Evolutionary conservation across 2,113 vertebrate species (phyloP), one percentile per base, ranked within the genome.

Genomic region (Hirundichthys speculiger): DNA sequence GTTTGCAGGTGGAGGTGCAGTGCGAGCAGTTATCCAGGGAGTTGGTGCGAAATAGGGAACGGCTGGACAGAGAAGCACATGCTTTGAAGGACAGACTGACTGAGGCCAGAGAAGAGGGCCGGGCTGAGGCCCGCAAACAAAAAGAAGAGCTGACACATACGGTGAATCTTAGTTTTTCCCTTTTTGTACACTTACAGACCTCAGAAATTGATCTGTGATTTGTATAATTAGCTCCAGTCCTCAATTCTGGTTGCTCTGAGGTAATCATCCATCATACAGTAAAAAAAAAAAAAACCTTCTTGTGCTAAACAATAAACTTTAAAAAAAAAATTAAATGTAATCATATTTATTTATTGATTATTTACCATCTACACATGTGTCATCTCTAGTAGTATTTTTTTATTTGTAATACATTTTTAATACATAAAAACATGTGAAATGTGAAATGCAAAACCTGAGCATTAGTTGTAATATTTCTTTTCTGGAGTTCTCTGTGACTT

Each of bases 21-120:
- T 95, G 93, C 87, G 93, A 96, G 56, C 95, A 96, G 73, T 49
- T 98, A 69, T 93, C 87, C 86, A 94, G 82, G 50, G 95, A 97
- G 45, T 84, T 98, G 69, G 78, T 86, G 47, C 90, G 92, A 49
- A 94, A 93, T 69, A 91, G 91, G 52, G 93, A 93, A 40, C 90
- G 91, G 9, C 80, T 95, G 21, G 94, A 94, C 69, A 93, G 71
- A 65, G 94, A 96, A 16, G 69, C 95, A 34, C 82, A 86, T 19
- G 79, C 69, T 20, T 89, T 95, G 67, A 76, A 93, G 62, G 89
- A 88, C 75, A 95, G 93, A 77, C 89, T 94, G 52, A 40, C 87
- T 30, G 79, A 71, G 58, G 96, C 96, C 61, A 94, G 90, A 86
- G 94, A 94, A 58, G 84, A 83, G 1, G 80, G 93, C 42, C 88